Conservation (phyloP, 2,797 vertebrate genomes). For the Sebastes steindachneri region DNA sequence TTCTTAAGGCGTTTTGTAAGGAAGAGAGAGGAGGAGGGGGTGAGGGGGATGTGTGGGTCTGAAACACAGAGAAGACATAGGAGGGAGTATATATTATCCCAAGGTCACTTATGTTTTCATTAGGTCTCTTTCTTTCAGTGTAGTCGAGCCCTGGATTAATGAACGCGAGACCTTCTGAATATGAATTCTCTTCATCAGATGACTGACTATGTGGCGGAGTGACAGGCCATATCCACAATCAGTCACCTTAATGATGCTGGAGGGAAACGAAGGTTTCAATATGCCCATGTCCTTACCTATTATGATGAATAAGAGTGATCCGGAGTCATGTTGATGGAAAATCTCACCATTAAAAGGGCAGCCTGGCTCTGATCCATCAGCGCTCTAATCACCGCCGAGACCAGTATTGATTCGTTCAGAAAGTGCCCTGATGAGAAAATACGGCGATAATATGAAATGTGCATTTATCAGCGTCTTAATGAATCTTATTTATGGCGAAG, state of each 20-base stretch:
- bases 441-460: conserved; percentile 74
- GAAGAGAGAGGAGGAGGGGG: neutral
- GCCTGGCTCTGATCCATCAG: conserved; percentile 80
- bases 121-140: conserved; percentile 69
- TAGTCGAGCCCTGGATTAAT: conserved; percentile 70
- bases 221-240: conserved; percentile 71
- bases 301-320: conserved; percentile 81
- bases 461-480: conserved; percentile 78
- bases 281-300: conserved; percentile 77
- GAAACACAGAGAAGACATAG: conserved; percentile 35
- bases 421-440: conserved; percentile 79
- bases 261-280: conserved; percentile 69
- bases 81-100: conserved; percentile 58
- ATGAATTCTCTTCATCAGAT: conserved; percentile 66
- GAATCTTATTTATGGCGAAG: conserved; percentile 81
- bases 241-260: conserved; percentile 75
- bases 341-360: conserved; percentile 79
- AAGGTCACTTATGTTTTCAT: conserved; percentile 78
- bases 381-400: conserved; percentile 76
- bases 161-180: conserved; percentile 69
- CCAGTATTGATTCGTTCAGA: conserved; percentile 83
- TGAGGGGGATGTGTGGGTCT: conserved; percentile 7
- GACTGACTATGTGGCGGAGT: conserved; percentile 66
- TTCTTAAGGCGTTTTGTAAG: conserved; percentile 58
- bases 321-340: conserved; percentile 81